Conservation (phyloP, 2,797 vertebrate genomes). For the Coregonus sp. region DNA sequence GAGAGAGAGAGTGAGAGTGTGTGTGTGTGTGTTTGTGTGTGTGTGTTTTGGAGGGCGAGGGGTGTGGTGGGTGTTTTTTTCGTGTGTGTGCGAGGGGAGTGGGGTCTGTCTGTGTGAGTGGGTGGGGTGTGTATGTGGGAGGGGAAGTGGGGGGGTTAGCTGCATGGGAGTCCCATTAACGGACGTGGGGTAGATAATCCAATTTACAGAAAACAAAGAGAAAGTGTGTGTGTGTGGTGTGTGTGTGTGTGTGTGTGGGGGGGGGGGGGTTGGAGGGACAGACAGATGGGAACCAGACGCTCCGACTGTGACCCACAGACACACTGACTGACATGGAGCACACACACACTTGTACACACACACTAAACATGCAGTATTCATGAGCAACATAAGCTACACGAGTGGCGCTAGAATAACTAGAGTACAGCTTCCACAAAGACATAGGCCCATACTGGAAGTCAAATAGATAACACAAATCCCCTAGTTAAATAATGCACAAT, state of each 20-base stretch:
- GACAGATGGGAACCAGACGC: conserved; percentile 77
- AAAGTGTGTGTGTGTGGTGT: conserved; percentile 55
- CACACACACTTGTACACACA: conserved; percentile 51
- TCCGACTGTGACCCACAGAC: conserved; percentile 64
- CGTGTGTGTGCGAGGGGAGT: too few relatives aligned
- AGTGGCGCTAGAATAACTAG: conserved; percentile 29
- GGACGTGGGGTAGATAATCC: conserved; percentile 71
- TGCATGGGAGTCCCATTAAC: conserved; percentile 71
- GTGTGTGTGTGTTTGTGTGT: conserved; percentile 25
- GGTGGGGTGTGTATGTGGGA: background rate
- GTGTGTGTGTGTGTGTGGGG: conserved; percentile 18
- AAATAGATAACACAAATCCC: background rate
- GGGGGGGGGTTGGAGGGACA: conserved; percentile 34
- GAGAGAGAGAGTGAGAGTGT: conserved; percentile 17
- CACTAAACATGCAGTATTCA: conserved; percentile 68
- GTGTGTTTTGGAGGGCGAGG: background rate
- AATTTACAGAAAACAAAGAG: conserved; percentile 70
- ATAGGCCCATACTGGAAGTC: conserved; percentile 11
- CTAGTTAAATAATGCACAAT: background rate
- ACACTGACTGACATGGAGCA: conserved; percentile 17
- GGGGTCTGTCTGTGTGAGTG: background rate
- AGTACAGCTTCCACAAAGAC: conserved; percentile 29
- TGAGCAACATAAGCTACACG: conserved; percentile 48
- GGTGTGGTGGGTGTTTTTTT: too few relatives aligned
- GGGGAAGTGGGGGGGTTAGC: conserved; percentile 3